Base-by-base conservation (phyloP, 1,140 invertebrate species). In the Ptiloglossa arizonensis region DNA sequence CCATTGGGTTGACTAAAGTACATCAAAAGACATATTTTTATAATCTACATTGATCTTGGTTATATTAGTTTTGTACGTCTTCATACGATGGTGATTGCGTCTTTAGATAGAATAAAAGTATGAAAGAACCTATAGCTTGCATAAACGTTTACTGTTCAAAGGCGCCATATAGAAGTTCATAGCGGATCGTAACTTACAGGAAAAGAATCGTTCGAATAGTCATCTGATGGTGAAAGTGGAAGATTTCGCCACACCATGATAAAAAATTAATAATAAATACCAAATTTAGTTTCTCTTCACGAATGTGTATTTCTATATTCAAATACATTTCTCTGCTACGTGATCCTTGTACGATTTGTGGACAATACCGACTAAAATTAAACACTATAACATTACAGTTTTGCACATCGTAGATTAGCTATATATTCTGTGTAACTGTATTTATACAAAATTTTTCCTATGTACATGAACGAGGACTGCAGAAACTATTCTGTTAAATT, bases 371-470 rank as follows among this genome's bases (percentile, higher is more conserved):
- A 5, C 11, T 69, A 73, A 54, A 41, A 24, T 13, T 41, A 38
- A 35, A 59, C 38, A 1, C 35, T 4, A 41, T 62, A 29, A 64
- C 11, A 64, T 73, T 54, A 24, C 3, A 29, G 54, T 41, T 64
- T 41, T 11, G 3, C 5, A 8, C 5, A 17, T 48, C 13, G 5
- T 32, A 52, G 4, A 32, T 22, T 35, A 1, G 1, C 11, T 48
- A 56, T 13, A 24, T 9, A 57, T 22, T 22, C 24, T 63, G 15
- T 41, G 24, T 44, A 69, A 38, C 35, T 54, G 24, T 17, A 24
- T 68, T 75, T 68, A 48, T 48, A 68, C 22, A n/a, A 48, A 35
- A 24, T 67, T 56, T 4, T 27, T 44, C 3, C n/a, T 13, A 17
- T 11, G 5, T 48, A 46, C 29, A 50, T 17, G 17, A 22, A n/a